phyloP scores from a whole-genome alignment of 2,113 vertebrate species.

The Otocyon megalotis region DNA sequence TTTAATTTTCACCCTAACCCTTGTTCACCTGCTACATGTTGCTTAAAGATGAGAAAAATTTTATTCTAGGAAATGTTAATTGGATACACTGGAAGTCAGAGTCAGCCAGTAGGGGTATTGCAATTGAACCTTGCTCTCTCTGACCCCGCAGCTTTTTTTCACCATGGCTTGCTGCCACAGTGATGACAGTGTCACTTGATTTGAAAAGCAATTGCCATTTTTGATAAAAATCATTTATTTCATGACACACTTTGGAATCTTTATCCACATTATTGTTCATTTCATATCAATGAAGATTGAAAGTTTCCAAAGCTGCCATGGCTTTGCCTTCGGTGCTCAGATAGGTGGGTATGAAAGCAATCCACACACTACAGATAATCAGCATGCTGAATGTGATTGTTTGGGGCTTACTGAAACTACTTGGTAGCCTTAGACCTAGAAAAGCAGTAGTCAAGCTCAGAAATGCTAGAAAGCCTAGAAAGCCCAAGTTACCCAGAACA shows the following conservation, averaged over 20 bases:
- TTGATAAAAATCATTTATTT: not conserved
- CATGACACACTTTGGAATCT: not conserved
- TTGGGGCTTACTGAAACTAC: slow-evolving; percentile 6
- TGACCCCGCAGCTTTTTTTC: not conserved
- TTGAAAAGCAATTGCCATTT: not conserved
- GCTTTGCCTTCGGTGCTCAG: not conserved
- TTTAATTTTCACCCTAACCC: not conserved
- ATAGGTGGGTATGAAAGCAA: not conserved
- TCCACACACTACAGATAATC: not conserved
- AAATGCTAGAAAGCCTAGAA: not conserved
- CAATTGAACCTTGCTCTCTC: not conserved
- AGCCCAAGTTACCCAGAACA: not conserved
- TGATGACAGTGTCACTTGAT: not conserved
- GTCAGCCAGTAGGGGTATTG: not conserved
- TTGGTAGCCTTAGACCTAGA: not conserved
- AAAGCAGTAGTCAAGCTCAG: not conserved
- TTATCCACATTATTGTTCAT: not conserved
- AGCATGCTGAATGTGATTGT: not conserved
- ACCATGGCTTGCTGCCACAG: not conserved
- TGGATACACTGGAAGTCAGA: not conserved
- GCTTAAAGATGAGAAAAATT: not conserved
- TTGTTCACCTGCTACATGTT: not conserved
- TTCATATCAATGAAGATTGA: not conserved
- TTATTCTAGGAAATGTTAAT: not conserved
- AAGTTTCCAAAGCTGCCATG: not conserved